Evolutionary conservation across 2,113 vertebrate genomes (phyloP).

Genomic region (Pitta sordida): DNA sequence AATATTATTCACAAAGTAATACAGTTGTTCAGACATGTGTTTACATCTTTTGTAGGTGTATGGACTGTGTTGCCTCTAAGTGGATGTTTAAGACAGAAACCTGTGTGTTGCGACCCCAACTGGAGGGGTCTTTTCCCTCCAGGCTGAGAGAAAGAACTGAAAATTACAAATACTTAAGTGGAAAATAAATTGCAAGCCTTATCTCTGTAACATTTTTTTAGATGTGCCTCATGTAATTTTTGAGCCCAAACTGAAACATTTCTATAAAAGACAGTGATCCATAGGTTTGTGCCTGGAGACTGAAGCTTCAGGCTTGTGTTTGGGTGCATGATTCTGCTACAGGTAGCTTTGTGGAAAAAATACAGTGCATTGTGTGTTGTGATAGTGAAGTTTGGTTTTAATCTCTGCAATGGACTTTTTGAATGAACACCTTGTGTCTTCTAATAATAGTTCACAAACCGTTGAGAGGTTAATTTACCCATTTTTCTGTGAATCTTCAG

Average conservation of each 20-base stretch:
- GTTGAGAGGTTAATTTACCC: neutral
- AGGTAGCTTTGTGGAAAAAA: neutral
- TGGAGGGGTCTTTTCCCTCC: neutral
- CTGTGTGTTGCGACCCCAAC: neutral
- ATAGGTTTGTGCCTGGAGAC: neutral
- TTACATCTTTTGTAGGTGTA: neutral
- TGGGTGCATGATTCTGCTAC: neutral
- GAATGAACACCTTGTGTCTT: neutral
- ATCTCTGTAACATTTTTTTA: neutral
- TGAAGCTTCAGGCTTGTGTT: neutral
- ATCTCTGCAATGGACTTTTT: neutral
- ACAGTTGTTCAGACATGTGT: neutral
- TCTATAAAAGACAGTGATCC: neutral
- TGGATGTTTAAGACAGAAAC: neutral
- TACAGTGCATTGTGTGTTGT: fast-evolving
- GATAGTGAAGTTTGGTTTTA: neutral
- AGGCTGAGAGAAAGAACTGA: neutral
- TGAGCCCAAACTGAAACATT: neutral
- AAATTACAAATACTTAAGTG: neutral
- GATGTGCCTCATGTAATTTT: fast-evolving
- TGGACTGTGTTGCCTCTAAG: neutral
- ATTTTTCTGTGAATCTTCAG: neutral
- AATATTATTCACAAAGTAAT: neutral
- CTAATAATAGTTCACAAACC: neutral
- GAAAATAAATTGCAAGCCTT: neutral